Evolutionary conservation across 2,113 vertebrate genomes (phyloP).

Genomic region (Vidua chalybeata): DNA sequence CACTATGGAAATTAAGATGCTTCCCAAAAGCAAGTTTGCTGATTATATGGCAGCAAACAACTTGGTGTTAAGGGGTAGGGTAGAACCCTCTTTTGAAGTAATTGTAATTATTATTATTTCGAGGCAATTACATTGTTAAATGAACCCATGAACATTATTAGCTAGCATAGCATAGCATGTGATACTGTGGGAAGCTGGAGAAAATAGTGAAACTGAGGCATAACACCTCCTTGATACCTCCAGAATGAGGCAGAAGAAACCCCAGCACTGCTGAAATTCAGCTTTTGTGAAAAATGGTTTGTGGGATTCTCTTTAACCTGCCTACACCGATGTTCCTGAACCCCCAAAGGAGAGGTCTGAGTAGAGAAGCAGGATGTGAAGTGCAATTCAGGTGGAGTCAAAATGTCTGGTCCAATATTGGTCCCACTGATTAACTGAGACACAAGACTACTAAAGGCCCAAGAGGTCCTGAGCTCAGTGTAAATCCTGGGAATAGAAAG

Average conservation of each 20-base stretch:
- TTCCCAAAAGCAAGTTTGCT: background rate
- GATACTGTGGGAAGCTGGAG: background rate
- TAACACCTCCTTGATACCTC: background rate
- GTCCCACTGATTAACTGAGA: background rate
- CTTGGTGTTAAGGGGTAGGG: background rate
- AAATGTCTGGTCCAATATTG: background rate
- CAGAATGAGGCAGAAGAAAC: background rate
- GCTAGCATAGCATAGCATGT: background rate
- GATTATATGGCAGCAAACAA: background rate
- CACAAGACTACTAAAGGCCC: background rate
- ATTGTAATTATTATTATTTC: background rate
- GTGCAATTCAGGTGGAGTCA: background rate
- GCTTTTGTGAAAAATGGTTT: background rate
- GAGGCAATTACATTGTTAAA: background rate
- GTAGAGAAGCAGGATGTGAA: background rate
- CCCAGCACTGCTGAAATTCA: background rate
- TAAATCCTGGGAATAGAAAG: background rate
- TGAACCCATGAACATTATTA: background rate
- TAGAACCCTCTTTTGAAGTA: background rate
- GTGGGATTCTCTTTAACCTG: background rate
- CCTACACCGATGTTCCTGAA: background rate
- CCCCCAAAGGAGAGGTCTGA: background rate
- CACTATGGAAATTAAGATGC: rapidly evolving
- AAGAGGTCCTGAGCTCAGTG: background rate
- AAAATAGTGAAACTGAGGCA: background rate